Base-by-base conservation (phyloP, 2,797 vertebrate species). In the Allenopithecus nigroviridis region DNA sequence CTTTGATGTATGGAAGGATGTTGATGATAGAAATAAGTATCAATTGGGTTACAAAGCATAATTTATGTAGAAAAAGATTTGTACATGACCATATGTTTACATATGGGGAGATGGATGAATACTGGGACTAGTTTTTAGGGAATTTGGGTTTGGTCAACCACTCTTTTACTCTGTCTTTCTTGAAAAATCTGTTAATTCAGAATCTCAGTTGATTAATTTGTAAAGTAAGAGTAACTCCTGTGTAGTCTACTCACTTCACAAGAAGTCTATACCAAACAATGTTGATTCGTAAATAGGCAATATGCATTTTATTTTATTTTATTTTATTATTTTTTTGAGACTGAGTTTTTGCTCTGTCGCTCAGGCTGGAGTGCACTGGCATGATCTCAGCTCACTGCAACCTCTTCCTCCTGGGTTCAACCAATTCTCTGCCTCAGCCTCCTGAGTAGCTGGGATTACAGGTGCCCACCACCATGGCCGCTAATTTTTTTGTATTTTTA, bases 31-130 rank as follows among this genome's bases (percentile, higher is more conserved):
- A 94, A 57, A 64, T 91, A 85, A 88, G 33, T 70, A 85, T 57
- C 33, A 24, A 39, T 87, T 28, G 64, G 36, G 28, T 87, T 96
- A 57, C 7, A 36, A 48, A 84, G 46, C 14, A 74, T 85, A 59
- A 70, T 81, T 95, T 76, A 78, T 59, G 2, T 68, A 94, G 74
- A 76, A 94, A 94, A 91, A 22, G 3, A 41, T 92, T 94, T 89
- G 75, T 61, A 41, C 8, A 8, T 83, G 9, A 59, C 12, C 39
- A 80, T 75, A 13, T 26, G 8, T 79, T 95, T 96, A 36, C 41
- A 36, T 64, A 33, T n/a, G 10, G n/a, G 53, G 10, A 5, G 16
- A 55, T 91, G 28, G 55, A 14, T 5, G 10, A 59, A 83, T 93
- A 70, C 36, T 89, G 33, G 33, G 6, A 81, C 13, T 88, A 64